phyloP scores from a whole-genome alignment of 2,888 invertebrate species.

The Cremastinae sp. region DNA sequence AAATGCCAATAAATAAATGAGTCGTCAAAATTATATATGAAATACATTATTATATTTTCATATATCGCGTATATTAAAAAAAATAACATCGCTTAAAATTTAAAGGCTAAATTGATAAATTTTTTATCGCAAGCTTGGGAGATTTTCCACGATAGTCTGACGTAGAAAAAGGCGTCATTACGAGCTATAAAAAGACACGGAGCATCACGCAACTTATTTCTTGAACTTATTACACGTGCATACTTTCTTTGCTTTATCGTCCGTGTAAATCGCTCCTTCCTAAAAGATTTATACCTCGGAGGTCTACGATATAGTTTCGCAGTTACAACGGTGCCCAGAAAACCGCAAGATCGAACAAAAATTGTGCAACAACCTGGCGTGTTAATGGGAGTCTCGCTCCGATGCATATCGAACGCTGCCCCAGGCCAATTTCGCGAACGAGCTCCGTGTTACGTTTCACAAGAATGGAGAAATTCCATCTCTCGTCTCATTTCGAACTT shows the following conservation, averaged over 20 bases:
- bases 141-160: too few species aligned
- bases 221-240: too few species aligned
- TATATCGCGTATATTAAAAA: too few species aligned
- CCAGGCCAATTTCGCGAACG: too few species aligned
- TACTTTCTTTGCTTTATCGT: conserved; percentile 57
- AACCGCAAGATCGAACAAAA: conserved; percentile 56
- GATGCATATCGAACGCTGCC: conserved; percentile 28
- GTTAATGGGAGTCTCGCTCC: conserved; percentile 54
- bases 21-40: neutral
- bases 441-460: too few species aligned
- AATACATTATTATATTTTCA: conserved; percentile 6
- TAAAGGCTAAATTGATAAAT: too few species aligned
- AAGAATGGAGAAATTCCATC: too few species aligned
- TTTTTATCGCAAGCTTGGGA: too few species aligned
- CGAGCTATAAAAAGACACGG: conserved; percentile 27
- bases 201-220: conserved; percentile 30
- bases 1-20: conserved; percentile 22
- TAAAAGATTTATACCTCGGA: conserved; percentile 27
- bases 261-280: conserved; percentile 55
- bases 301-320: conserved; percentile 13
- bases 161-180: too few species aligned
- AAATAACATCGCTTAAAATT: too few species aligned
- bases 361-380: conserved; percentile 45
- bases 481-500: too few species aligned
- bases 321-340: conserved; percentile 45